These are phyloP conservation scores for Pachypeltis micranthus DNA, from an alignment of 1,140 invertebrate species.

Conservation along the genomic window DNA sequence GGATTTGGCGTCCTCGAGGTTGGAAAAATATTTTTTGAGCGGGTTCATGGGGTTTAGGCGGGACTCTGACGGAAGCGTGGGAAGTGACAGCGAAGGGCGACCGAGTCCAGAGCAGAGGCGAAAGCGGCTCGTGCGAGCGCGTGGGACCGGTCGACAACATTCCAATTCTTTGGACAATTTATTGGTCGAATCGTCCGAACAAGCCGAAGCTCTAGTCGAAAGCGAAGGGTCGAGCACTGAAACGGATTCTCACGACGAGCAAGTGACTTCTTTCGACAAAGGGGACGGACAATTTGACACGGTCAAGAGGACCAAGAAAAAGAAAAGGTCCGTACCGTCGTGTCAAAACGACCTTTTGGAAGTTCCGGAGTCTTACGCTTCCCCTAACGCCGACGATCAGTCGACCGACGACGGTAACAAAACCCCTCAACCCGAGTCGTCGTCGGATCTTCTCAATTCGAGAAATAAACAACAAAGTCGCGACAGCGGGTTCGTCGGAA, in stretches of 20 bases:
- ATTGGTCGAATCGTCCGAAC: constrained; percentile 39
- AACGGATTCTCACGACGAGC: constrained; percentile 63
- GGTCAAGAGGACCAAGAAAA: constrained; percentile 68
- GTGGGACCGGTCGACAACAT: constrained; percentile 65
- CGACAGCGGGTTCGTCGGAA: constrained; percentile 77
- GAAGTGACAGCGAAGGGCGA: constrained; percentile 64
- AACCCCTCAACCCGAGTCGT: constrained; percentile 43
- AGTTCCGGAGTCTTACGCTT: constrained; percentile 37
- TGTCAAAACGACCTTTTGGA: constrained; percentile 32
- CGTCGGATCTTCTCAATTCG: constrained; percentile 26
- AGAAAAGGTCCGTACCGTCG: constrained; percentile 36
- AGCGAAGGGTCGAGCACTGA: constrained; percentile 61
- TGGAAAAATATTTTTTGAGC: constrained; percentile 82
- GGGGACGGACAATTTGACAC: constrained; percentile 65
- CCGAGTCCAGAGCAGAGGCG: constrained; percentile 74
- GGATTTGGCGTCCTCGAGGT: constrained; percentile 67
- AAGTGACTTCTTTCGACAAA: constrained; percentile 45
- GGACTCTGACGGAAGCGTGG: constrained; percentile 70
- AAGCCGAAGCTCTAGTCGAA: constrained; percentile 37
- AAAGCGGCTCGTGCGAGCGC: constrained; percentile 61
- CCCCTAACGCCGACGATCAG: constrained; percentile 37
- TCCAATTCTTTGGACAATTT: constrained; percentile 67
- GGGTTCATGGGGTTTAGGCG: constrained; percentile 70
- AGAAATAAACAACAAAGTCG: constrained; percentile 60
- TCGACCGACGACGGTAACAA: constrained; percentile 39